A percentile compares a stretch with the other conserved stretches of the same genome.
These are phyloP conservation scores for Lateolabrax maculatus DNA, from an alignment of 2,797 vertebrate genomes.

Conservation along the genomic window DNA sequence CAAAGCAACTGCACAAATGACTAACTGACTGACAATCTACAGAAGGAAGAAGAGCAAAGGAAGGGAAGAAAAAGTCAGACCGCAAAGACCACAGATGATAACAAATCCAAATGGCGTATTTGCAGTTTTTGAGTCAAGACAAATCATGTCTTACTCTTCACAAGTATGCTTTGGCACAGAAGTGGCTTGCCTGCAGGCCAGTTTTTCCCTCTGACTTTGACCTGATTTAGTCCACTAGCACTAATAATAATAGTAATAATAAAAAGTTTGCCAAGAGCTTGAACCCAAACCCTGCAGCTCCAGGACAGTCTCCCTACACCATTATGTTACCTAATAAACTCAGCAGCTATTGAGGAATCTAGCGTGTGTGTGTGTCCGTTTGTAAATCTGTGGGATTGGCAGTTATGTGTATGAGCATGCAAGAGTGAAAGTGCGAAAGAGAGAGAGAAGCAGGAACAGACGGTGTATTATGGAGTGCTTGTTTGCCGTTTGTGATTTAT, in stretches of 20 bases:
- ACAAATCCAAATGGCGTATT: not conserved
- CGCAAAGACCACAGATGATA: not conserved
- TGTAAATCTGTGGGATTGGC: slow-evolving; percentile 8
- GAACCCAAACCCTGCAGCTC: not conserved
- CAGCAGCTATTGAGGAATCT: slow-evolving; percentile 63
- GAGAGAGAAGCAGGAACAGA: not conserved
- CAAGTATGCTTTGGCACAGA: not conserved
- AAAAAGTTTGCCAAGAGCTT: not conserved
- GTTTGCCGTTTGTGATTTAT: slow-evolving; percentile 46
- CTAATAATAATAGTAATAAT: not conserved
- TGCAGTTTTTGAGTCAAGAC: slow-evolving; percentile 19
- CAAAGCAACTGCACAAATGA: not conserved
- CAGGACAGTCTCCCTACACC: not conserved
- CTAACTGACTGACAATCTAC: not conserved
- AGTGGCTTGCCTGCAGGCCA: not conserved
- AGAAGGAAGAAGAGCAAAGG: not conserved
- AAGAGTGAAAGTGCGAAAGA: slow-evolving; percentile 11
- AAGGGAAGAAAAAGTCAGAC: not conserved
- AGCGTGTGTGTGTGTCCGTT: slow-evolving; percentile 41
- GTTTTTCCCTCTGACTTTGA: not conserved
- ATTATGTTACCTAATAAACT: slow-evolving; percentile 22
- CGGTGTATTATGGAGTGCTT: not conserved
- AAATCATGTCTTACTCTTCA: slow-evolving; percentile 24
- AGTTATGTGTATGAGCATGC: slow-evolving; percentile 26
- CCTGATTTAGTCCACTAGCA: not conserved